Conservation (phyloP, 2,797 vertebrate species). For the Heterohyrax brucei region DNA sequence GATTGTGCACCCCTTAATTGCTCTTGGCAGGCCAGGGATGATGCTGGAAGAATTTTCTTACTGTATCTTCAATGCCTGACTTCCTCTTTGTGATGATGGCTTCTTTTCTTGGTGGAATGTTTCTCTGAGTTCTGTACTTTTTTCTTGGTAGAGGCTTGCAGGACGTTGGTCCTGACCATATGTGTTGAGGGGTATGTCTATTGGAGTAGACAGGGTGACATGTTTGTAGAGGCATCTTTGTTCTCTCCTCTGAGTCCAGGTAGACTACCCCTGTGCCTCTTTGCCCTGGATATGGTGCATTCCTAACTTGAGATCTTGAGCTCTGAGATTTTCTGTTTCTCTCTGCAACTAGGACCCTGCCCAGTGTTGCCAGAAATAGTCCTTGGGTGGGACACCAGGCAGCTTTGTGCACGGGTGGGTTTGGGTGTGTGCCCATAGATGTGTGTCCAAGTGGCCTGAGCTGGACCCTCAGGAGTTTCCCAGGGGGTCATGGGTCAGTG, state of each 20-base stretch:
- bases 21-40: background rate
- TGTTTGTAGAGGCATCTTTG: background rate
- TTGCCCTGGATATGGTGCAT: background rate
- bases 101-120: background rate
- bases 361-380: conserved; percentile 47
- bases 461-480: conserved; percentile 71
- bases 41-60: background rate
- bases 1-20: background rate
- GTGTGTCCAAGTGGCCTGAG: conserved; percentile 46
- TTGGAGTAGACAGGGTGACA: background rate
- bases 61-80: background rate
- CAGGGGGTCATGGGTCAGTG: conserved; percentile 66
- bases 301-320: conserved; percentile 51
- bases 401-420: conserved; percentile 46
- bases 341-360: conserved; percentile 55
- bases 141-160: conserved; percentile 28
- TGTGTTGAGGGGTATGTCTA: background rate
- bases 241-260: background rate
- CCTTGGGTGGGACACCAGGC: conserved; percentile 68
- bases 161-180: background rate
- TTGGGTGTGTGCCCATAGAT: conserved; percentile 64
- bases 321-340: conserved; percentile 15
- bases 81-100: conserved; percentile 26
- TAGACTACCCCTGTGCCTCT: background rate
- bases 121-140: background rate